These are phyloP conservation scores for Moxostoma hubbsi DNA, from an alignment of 2,797 vertebrate species.

Conservation along the genomic window DNA sequence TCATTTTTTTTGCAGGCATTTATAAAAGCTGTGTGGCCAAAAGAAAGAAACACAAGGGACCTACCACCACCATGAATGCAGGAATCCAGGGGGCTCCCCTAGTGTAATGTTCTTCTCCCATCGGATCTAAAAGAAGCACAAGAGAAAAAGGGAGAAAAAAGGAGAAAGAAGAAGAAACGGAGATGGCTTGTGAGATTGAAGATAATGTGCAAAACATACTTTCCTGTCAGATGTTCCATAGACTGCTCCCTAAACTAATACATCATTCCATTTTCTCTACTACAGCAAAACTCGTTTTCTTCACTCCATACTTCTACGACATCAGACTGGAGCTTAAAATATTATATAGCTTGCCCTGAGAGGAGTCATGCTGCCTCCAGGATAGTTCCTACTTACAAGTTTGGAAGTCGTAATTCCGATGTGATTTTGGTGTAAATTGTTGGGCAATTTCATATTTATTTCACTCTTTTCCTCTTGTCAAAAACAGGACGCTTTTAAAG, in stretches of 20 bases:
- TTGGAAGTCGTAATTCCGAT: not conserved
- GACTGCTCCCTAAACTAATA: conserved; percentile 1
- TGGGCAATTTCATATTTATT: not conserved
- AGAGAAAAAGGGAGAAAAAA: not conserved
- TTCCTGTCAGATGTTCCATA: conserved; percentile 17
- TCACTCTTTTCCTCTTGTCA: not conserved
- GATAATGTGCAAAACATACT: conserved; percentile 2
- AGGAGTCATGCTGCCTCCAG: not conserved
- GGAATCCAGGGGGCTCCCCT: conserved; percentile 93
- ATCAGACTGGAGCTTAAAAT: not conserved
- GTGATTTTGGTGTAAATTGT: not conserved
- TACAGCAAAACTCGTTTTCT: conserved; percentile 1
- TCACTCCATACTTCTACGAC: not conserved
- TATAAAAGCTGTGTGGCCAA: too few species aligned
- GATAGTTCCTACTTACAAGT: not conserved
- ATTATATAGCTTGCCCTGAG: not conserved
- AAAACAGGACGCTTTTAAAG: too few species aligned
- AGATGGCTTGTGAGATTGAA: not conserved
- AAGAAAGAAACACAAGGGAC: conserved; percentile 53
- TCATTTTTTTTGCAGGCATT: too few species aligned
- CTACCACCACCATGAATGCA: conserved; percentile 97
- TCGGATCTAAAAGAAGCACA: conserved; percentile 81
- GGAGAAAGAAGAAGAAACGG: conserved; percentile 26
- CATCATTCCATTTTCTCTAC: conserved; percentile 23
- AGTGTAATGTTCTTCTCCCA: conserved; percentile 97